Conservation (phyloP, 2,113 vertebrate genomes). For the Piliocolobus tephrosceles region DNA sequence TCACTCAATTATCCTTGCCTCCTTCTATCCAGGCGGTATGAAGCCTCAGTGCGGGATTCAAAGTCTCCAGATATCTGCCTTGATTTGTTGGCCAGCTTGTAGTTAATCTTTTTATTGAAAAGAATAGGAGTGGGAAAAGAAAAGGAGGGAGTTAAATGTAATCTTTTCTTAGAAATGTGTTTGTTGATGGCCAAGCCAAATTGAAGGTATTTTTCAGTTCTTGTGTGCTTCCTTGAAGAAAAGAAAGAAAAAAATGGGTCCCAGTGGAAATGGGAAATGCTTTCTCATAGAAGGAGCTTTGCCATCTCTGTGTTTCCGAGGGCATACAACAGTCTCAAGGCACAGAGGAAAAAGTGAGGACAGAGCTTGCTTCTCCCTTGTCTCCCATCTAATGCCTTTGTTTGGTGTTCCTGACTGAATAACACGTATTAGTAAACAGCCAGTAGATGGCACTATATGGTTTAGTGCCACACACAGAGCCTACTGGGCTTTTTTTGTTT, state of each 20-base stretch:
- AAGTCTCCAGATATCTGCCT: conserved; percentile 19
- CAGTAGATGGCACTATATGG: conserved; percentile 72
- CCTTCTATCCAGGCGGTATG: neutral
- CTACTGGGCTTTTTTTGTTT: neutral
- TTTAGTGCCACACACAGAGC: neutral
- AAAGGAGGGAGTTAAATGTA: neutral
- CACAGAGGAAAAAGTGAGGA: neutral
- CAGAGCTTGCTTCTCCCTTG: neutral
- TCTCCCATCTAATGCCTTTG: conserved; percentile 27
- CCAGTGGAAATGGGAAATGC: neutral
- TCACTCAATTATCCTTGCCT: conserved; percentile 49
- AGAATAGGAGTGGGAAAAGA: conserved; percentile 23
- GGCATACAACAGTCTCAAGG: neutral
- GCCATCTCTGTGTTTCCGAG: neutral
- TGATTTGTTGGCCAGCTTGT: neutral
- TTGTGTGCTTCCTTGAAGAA: neutral
- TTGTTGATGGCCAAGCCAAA: neutral
- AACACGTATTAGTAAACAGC: neutral
- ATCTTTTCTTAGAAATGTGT: conserved; percentile 43
- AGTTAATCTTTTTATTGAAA: conserved; percentile 36
- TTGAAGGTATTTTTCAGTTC: neutral
- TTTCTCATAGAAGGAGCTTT: conserved; percentile 2
- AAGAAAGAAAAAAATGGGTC: neutral
- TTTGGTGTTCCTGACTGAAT: neutral
- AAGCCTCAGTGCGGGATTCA: neutral